These are phyloP conservation scores for Bathynomus jamesi DNA, from an alignment of 1,140 invertebrate genomes.

Conservation along the genomic window DNA sequence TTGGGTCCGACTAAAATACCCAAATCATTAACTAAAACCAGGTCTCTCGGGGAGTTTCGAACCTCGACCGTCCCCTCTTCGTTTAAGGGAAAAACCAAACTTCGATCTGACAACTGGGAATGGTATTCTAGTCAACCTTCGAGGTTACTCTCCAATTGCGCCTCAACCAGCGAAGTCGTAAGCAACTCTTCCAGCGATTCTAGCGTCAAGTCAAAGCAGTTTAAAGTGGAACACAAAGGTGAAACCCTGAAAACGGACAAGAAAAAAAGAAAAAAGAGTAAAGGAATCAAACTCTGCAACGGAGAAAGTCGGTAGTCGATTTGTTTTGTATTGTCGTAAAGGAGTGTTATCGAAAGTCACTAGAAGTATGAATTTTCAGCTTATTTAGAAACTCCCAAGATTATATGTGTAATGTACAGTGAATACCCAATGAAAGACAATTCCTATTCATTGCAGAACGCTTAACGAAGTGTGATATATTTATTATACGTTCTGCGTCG, in stretches of 20 bases:
- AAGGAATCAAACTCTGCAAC: background rate
- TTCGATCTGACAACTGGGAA: background rate
- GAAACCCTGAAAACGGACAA: background rate
- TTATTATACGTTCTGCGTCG: no score
- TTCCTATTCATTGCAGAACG: no score
- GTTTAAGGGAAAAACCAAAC: background rate
- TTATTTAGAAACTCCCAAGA: no score
- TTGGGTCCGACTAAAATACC: no score
- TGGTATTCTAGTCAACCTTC: slow-evolving; percentile 1
- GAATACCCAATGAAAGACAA: no score
- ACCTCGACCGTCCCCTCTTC: background rate
- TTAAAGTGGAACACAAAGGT: background rate
- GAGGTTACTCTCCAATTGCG: background rate
- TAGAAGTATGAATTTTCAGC: no score
- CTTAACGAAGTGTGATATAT: no score
- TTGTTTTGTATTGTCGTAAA: background rate
- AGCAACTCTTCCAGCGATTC: background rate
- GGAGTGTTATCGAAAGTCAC: no score
- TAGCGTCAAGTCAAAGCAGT: background rate
- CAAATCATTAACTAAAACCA: no score
- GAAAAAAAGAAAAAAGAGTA: background rate
- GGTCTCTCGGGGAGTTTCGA: no score
- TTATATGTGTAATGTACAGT: no score
- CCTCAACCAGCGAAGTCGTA: background rate
- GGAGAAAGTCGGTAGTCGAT: background rate